Percentiles rank a stretch among this genome's conserved stretches.
Evolutionary conservation across 2,797 vertebrate species (phyloP).

Genomic region (Sebastes iracundus): DNA sequence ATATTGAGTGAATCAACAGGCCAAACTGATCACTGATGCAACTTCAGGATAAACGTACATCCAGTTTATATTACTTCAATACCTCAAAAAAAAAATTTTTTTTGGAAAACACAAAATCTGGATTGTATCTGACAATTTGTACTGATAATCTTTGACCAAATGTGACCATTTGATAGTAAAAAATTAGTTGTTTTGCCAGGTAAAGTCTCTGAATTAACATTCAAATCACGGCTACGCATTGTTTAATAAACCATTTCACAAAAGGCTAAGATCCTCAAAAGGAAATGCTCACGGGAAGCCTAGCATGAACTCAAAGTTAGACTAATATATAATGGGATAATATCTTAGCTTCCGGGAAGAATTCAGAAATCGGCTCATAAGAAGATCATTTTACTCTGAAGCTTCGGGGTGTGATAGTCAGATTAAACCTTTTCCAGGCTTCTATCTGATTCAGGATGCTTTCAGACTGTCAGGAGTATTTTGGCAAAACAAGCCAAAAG

Average conservation of each 20-base stretch:
- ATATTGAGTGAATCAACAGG: not conserved
- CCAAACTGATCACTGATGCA: not conserved
- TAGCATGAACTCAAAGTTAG: not conserved
- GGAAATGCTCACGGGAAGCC: not conserved
- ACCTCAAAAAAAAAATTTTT: not conserved
- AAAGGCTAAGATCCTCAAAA: not conserved
- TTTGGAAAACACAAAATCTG: not conserved
- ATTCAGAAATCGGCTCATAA: not conserved
- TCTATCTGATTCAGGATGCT: not conserved
- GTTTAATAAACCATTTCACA: too few relatives aligned
- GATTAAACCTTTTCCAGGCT: not conserved
- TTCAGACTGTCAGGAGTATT: not conserved
- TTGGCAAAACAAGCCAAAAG: not conserved
- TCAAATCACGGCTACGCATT: not conserved
- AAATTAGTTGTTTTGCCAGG: not conserved
- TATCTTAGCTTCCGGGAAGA: not conserved
- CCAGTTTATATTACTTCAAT: not conserved
- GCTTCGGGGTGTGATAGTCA: not conserved
- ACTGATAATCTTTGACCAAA: not conserved
- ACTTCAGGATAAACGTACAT: not conserved
- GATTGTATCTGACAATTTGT: not conserved
- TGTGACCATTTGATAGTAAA: not conserved
- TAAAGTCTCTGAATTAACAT: not conserved
- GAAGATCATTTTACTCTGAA: not conserved
- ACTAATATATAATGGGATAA: not conserved